These are phyloP conservation scores for Drosophila lacicola DNA, from an alignment of 2,888 invertebrate genomes.

Conservation along the genomic window DNA sequence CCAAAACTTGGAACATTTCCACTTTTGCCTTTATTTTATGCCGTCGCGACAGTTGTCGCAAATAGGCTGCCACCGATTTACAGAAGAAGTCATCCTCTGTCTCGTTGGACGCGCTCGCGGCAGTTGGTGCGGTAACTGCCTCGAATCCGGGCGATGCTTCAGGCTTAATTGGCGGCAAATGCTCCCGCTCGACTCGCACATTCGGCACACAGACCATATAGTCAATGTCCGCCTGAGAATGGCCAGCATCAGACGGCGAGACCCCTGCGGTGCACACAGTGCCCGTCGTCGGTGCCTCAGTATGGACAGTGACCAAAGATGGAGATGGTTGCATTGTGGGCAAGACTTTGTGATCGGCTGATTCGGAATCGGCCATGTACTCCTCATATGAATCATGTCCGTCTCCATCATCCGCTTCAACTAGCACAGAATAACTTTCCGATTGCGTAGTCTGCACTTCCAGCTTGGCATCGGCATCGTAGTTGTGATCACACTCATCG, in stretches of 20 bases:
- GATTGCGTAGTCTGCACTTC: conserved; percentile 66
- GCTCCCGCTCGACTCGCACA: conserved; percentile 39
- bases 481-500: conserved; percentile 66
- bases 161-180: conserved; percentile 32
- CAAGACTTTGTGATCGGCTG: conserved; percentile 46
- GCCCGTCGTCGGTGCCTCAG: conserved; percentile 24
- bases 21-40: conserved; percentile 84
- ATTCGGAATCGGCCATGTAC: conserved; percentile 44
- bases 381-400: conserved; percentile 56
- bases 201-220: conserved; percentile 63
- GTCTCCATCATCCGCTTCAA: conserved; percentile 66
- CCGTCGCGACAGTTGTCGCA: conserved; percentile 81
- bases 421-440: conserved; percentile 68
- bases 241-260: conserved; percentile 35
- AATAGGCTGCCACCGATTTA: conserved; percentile 81
- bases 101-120: conserved; percentile 39
- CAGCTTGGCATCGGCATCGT: conserved; percentile 58
- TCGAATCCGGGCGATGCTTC: conserved; percentile 39
- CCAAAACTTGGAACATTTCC: conserved; percentile 84
- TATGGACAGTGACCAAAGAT: conserved; percentile 46
- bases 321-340: conserved; percentile 40
- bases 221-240: conserved; percentile 53
- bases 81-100: conserved; percentile 84
- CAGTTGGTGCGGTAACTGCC: conserved; percentile 13
- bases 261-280: conserved; percentile 22